Conservation (phyloP, 2,888 invertebrate species). For the Ecdyonurus torrentis region DNA sequence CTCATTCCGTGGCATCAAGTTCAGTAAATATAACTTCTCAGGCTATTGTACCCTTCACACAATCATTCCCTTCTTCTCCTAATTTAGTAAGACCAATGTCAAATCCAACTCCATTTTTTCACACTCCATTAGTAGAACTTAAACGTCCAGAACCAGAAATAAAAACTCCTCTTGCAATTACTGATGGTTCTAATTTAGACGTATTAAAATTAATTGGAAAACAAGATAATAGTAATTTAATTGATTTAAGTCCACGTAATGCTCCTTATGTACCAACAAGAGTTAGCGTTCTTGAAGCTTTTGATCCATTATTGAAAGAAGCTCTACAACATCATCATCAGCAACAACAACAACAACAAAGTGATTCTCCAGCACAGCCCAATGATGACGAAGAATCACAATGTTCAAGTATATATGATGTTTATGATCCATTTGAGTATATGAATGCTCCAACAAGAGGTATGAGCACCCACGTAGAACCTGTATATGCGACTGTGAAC, state of each 20-base stretch:
- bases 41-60: background rate
- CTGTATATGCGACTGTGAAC: slow-evolving; percentile 49
- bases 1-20: background rate
- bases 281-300: slow-evolving; percentile 66
- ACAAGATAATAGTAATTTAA: slow-evolving; percentile 35
- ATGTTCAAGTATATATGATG: slow-evolving; percentile 50
- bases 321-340: slow-evolving; percentile 27
- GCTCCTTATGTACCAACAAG: slow-evolving; percentile 15
- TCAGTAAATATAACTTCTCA: background rate
- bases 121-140: too few species aligned
- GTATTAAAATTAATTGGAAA: slow-evolving; percentile 29
- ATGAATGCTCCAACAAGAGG: slow-evolving; percentile 46
- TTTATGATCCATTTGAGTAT: slow-evolving; percentile 64
- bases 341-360: slow-evolving; percentile 38
- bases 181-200: slow-evolving; percentile 16
- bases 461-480: slow-evolving; percentile 42
- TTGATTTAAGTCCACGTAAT: slow-evolving; percentile 31
- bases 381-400: slow-evolving; percentile 27
- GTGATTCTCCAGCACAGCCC: slow-evolving; percentile 23
- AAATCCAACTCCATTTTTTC: too few species aligned
- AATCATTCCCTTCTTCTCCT: background rate
- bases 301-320: slow-evolving; percentile 55
- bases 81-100: background rate
- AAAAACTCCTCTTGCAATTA: background rate
- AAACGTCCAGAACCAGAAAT: background rate